phyloP scores from a whole-genome alignment of 2,797 vertebrate species.

The Darevskia mixta region DNA sequence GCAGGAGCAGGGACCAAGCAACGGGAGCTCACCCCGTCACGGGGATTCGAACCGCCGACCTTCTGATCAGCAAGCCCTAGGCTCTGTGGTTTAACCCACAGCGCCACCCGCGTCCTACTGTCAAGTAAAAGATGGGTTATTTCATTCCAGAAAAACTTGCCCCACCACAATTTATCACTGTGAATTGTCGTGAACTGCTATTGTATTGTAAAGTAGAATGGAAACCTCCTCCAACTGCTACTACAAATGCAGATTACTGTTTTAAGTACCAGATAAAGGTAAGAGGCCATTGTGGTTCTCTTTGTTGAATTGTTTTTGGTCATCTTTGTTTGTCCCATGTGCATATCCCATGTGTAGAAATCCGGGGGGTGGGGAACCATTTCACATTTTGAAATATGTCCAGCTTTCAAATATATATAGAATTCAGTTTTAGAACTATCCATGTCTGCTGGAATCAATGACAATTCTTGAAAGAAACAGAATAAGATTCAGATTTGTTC shows the following conservation, averaged over 20 bases:
- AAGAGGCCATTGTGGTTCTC: background rate
- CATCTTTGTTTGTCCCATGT: background rate
- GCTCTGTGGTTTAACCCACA: too few species aligned
- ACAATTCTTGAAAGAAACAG: too few species aligned
- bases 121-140: background rate
- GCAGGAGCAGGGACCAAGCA: too few species aligned
- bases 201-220: slow-evolving; percentile 50
- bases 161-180: slow-evolving; percentile 63
- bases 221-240: slow-evolving; percentile 49
- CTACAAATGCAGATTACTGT: rapidly evolving
- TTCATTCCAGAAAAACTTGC: slow-evolving; percentile 60
- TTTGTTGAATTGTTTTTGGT: background rate
- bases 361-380: too few species aligned
- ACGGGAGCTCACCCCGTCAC: too few species aligned
- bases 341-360: background rate
- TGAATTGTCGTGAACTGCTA: slow-evolving; percentile 18
- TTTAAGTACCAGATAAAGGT: slow-evolving; percentile 65
- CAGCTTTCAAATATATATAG: too few species aligned
- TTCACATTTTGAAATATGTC: too few species aligned
- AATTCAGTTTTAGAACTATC: too few species aligned
- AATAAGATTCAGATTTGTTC: too few species aligned
- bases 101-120: background rate
- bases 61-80: too few species aligned
- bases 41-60: too few species aligned
- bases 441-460: too few species aligned